phyloP scores from a whole-genome alignment of 1,140 invertebrate genomes.

The Asbolus verrucosus region DNA sequence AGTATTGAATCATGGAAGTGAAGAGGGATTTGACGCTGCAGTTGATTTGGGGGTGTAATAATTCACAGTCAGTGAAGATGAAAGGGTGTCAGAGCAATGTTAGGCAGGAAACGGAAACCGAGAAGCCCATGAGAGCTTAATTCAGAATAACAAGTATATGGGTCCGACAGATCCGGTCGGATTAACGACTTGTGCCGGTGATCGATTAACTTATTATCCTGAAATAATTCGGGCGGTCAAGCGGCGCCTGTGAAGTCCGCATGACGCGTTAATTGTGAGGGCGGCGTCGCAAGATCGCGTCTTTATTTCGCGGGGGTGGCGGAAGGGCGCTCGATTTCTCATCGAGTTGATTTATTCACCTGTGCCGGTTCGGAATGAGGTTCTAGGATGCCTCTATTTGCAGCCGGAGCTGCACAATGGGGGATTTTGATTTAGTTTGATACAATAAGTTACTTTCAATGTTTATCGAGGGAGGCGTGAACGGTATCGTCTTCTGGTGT shows the following conservation, averaged over 20 bases:
- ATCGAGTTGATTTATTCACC: slow-evolving; percentile 4
- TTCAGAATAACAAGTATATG: slow-evolving; percentile 48
- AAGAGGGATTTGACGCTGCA: slow-evolving; percentile 38
- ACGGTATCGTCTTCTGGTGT: slow-evolving; percentile 36
- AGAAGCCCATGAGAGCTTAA: slow-evolving; percentile 49
- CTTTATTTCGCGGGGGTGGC: not conserved
- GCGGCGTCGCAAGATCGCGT: not conserved
- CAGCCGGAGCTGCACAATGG: not conserved
- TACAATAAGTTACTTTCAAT: slow-evolving; percentile 30
- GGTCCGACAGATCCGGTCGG: slow-evolving; percentile 41
- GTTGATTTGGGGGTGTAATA: slow-evolving; percentile 46
- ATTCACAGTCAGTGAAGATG: slow-evolving; percentile 50
- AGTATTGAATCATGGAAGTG: slow-evolving; percentile 18
- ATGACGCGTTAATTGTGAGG: slow-evolving; percentile 26
- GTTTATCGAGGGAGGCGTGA: slow-evolving; percentile 37
- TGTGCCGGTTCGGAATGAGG: not conserved
- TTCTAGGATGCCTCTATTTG: not conserved
- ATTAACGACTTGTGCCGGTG: slow-evolving; percentile 40
- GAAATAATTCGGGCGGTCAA: slow-evolving; percentile 46
- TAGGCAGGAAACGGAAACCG: slow-evolving; percentile 49
- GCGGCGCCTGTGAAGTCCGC: slow-evolving; percentile 21
- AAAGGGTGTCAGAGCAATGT: slow-evolving; percentile 51
- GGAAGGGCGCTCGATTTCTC: not conserved
- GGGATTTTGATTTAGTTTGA: slow-evolving; percentile 27
- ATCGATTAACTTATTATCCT: slow-evolving; percentile 49